These are phyloP conservation scores for Adelosebastes latens DNA, from an alignment of 2,797 vertebrate genomes.

Conservation along the genomic window DNA sequence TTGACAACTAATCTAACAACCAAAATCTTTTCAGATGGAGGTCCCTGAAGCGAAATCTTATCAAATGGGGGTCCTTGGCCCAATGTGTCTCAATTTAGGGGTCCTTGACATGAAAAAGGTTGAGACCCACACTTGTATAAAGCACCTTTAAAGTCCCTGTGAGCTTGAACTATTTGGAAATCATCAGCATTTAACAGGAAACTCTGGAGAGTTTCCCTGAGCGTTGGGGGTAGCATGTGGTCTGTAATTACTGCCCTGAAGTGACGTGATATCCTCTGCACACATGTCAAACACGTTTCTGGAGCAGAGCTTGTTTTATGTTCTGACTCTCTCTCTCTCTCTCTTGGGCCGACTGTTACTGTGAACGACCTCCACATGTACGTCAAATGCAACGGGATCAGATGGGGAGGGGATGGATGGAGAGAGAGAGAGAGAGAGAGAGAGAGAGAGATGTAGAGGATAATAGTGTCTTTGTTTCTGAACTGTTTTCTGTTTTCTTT, in stretches of 20 bases:
- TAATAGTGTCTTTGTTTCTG: slow-evolving; percentile 58
- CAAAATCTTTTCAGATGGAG: too few species aligned
- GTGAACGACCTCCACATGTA: background rate
- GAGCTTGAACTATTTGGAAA: background rate
- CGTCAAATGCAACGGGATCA: background rate
- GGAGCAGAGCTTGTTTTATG: slow-evolving; percentile 15
- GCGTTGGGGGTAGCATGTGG: background rate
- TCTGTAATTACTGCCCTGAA: background rate
- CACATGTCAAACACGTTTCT: slow-evolving; percentile 25
- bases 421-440: background rate
- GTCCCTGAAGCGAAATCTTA: too few species aligned
- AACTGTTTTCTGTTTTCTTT: slow-evolving; percentile 17
- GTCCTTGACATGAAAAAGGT: too few species aligned
- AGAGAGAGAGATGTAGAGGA: slow-evolving; percentile 8
- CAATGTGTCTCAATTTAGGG: too few species aligned
- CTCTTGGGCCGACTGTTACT: background rate
- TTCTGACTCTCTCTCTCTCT: background rate
- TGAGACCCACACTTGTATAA: too few species aligned
- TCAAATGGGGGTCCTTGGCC: too few species aligned
- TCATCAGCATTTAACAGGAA: background rate
- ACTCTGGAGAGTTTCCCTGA: background rate
- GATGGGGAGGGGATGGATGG: background rate
- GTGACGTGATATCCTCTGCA: background rate
- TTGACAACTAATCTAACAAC: too few species aligned
- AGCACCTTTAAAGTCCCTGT: background rate